These are phyloP conservation scores for Glyphotaelius pellucidus DNA, from an alignment of 2,888 invertebrate species.

Conservation along the genomic window DNA sequence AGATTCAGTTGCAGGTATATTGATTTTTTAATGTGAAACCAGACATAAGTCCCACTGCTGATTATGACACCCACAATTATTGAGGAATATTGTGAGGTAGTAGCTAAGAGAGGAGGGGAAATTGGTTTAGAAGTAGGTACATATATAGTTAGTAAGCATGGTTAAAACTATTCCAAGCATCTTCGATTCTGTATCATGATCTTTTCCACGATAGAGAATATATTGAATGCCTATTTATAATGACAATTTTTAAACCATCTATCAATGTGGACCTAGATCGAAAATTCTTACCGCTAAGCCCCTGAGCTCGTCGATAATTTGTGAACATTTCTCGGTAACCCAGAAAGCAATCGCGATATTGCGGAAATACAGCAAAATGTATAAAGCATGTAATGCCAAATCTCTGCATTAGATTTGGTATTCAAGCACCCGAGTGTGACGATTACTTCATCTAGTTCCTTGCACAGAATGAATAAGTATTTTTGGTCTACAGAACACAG, in stretches of 20 bases:
- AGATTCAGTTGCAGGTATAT: neutral
- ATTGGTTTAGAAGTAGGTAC: neutral
- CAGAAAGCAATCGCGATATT: constrained; percentile 5
- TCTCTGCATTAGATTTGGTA: constrained; percentile 37
- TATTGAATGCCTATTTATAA: neutral
- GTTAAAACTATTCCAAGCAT: neutral
- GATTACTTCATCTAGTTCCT: constrained; percentile 42
- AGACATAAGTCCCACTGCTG: neutral
- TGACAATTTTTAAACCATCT: neutral
- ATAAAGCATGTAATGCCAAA: constrained; percentile 31
- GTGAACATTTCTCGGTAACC: neutral
- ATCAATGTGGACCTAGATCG: neutral
- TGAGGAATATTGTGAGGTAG: neutral
- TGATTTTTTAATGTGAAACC: neutral
- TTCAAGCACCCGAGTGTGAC: constrained; percentile 34
- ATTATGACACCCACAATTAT: neutral
- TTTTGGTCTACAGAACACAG: constrained; percentile 20
- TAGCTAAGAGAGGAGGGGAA: neutral
- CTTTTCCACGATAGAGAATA: neutral
- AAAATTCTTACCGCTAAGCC: neutral
- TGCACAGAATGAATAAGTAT: constrained; percentile 12
- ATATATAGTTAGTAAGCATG: no score
- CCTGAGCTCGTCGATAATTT: neutral
- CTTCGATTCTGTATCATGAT: neutral
- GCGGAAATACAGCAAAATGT: neutral